Evolutionary conservation across 2,113 vertebrate species (phyloP), one percentile per base, ranked within the genome.

Genomic region (Mesitornis unicolor): DNA sequence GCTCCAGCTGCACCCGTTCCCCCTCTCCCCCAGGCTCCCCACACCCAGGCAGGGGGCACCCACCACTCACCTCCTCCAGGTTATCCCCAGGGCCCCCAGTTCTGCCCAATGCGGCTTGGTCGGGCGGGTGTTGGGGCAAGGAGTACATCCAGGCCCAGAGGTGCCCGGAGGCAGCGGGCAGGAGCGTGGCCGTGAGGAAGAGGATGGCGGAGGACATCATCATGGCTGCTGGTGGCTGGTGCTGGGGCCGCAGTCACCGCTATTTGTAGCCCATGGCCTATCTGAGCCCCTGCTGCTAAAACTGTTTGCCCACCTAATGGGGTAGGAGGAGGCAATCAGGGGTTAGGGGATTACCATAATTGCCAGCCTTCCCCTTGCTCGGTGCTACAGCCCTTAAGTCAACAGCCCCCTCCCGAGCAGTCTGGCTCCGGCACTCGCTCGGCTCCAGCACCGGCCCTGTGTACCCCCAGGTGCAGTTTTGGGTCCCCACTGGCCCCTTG

Each of bases 121-220:
- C 95, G 6, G 98, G 98, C 5, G 90, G 97, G 69, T 97, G 97
- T 87, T 98, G 98, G 2, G 99, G 99, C 98, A 99, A 91, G 67
- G 98, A 98, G 54, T 99, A 98, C 98, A 99, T 98, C 99, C 99
- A 99, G 17, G 98, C 98, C 99, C 99, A 99, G 67, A 99, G 98
- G 51, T 96, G 95, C 14, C 97, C 98, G 19, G 98, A 94, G 6
- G 92, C 83, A 5, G 48, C 64, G 13, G 97, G 95, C 78, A 98
- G 81, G 8, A 93, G 63, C 20, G 40, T 75, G 64, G 97, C 95
- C 28, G 97, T 7, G 63, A 93, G 98, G 75, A 65, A 65, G 13
- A 97, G 83, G 31, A 68, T 1, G 31, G 35, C 87, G 2, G 53
- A 16, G 31, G 38, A 31, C 54, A 11, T 9, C 48, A 19, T 10